Conservation (phyloP, 2,888 invertebrate species). For the Thereva unica region DNA sequence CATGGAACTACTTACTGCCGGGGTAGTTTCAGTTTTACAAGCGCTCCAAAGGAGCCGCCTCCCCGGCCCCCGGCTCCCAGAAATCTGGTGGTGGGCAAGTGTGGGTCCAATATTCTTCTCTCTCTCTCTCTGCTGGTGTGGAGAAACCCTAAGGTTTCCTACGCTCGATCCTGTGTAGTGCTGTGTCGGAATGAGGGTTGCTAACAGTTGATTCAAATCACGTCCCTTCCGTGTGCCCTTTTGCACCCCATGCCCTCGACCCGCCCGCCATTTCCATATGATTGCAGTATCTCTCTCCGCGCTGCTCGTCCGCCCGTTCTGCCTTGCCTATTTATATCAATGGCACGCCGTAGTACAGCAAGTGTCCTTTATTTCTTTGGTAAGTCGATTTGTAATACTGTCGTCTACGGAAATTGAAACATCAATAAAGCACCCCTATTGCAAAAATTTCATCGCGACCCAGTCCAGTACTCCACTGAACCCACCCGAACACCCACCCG, state of each 20-base stretch:
- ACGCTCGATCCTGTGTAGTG: too few species aligned
- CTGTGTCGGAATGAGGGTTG: background rate
- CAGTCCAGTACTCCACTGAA: background rate
- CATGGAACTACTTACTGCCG: background rate
- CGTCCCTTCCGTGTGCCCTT: constrained; percentile 27
- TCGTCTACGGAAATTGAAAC: constrained; percentile 48
- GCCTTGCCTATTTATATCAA: constrained; percentile 15
- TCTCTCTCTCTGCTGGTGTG: constrained; percentile 2
- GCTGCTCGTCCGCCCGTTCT: constrained; percentile 8
- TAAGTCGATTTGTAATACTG: constrained; percentile 47
- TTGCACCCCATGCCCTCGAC: background rate
- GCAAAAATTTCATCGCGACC: constrained; percentile 29
- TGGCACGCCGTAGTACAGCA: constrained; percentile 5
- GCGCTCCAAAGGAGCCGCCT: too few species aligned
- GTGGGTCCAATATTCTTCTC: background rate
- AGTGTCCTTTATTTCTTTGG: constrained; percentile 30
- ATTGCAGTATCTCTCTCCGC: constrained; percentile 24
- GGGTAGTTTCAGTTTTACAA: background rate
- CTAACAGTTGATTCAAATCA: constrained; percentile 33
- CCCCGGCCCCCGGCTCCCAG: too few species aligned
- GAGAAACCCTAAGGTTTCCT: background rate
- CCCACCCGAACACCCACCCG: too few species aligned
- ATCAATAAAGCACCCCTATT: constrained; percentile 46
- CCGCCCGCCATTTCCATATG: constrained; percentile 31
- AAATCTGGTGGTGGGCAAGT: too few species aligned